Conservation (phyloP, 2,113 vertebrate species). For the Limnothrissa miodon region DNA sequence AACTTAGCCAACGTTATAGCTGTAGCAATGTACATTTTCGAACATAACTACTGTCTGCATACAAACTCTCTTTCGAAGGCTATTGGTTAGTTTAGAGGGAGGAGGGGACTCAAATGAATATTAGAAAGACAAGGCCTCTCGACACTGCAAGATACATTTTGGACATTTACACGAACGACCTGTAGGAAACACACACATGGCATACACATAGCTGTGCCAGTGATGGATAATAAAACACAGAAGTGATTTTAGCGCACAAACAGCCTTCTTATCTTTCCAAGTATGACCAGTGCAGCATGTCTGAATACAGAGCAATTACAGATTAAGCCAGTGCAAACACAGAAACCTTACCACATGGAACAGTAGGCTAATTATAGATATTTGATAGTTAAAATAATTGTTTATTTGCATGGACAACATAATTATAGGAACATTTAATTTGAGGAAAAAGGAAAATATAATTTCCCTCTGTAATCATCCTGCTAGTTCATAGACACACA, state of each 20-base stretch:
- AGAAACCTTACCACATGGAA: too few relatives aligned
- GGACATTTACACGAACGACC: too few relatives aligned
- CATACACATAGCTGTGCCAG: not conserved
- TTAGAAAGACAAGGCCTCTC: not conserved
- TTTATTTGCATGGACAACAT: too few relatives aligned
- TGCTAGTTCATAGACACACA: not conserved
- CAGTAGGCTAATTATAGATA: too few relatives aligned
- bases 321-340: not conserved
- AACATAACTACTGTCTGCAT: not conserved
- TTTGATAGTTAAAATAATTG: too few relatives aligned
- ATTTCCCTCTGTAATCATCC: not conserved
- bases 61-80: not conserved
- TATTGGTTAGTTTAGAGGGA: not conserved
- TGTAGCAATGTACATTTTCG: slow-evolving; percentile 10
- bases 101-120: not conserved
- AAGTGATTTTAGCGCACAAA: too few relatives aligned
- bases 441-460: too few relatives aligned
- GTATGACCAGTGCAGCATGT: not conserved
- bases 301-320: not conserved
- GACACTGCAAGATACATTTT: not conserved
- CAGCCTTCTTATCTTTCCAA: not conserved
- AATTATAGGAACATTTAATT: too few relatives aligned
- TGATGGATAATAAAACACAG: not conserved
- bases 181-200: not conserved
- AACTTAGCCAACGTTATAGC: not conserved